These are phyloP conservation scores for Margaritifera margaritifera DNA, from an alignment of 2,888 invertebrate genomes.

Conservation along the genomic window DNA sequence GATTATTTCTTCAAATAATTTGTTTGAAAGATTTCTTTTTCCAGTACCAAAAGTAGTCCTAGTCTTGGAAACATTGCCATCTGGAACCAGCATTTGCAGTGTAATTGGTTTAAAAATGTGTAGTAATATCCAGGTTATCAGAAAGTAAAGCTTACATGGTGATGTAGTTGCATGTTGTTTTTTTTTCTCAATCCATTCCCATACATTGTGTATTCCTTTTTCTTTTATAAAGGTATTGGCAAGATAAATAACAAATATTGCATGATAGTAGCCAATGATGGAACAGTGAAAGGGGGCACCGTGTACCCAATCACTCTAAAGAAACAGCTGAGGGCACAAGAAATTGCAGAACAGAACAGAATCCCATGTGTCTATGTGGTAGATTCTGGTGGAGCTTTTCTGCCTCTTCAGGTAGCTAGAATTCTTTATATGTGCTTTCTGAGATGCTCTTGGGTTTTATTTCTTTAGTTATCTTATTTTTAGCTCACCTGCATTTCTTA, in stretches of 20 bases:
- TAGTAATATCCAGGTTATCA: too few species aligned
- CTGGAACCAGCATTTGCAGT: too few species aligned
- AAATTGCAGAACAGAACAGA: conserved; percentile 71
- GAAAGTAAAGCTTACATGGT: too few species aligned
- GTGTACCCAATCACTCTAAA: conserved; percentile 74
- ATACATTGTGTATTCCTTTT: not conserved
- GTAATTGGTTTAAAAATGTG: too few species aligned
- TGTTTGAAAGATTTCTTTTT: too few species aligned
- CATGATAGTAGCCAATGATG: conserved; percentile 74
- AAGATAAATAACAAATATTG: conserved; percentile 72
- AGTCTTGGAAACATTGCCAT: too few species aligned
- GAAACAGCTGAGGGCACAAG: conserved; percentile 73
- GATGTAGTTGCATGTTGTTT: too few species aligned
- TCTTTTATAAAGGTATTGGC: conserved; percentile 70
- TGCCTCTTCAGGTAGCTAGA: conserved; percentile 73
- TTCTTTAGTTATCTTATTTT: not conserved
- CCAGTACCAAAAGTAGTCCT: too few species aligned
- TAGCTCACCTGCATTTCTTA: not conserved
- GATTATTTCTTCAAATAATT: too few species aligned
- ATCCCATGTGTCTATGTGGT: conserved; percentile 74
- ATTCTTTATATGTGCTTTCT: not conserved
- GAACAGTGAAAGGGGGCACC: conserved; percentile 75
- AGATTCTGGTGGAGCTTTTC: conserved; percentile 75
- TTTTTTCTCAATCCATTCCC: too few species aligned
- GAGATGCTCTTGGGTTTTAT: too few species aligned